phyloP scores from a whole-genome alignment of 2,888 invertebrate species.

The Sinohyriopsis cumingii region DNA sequence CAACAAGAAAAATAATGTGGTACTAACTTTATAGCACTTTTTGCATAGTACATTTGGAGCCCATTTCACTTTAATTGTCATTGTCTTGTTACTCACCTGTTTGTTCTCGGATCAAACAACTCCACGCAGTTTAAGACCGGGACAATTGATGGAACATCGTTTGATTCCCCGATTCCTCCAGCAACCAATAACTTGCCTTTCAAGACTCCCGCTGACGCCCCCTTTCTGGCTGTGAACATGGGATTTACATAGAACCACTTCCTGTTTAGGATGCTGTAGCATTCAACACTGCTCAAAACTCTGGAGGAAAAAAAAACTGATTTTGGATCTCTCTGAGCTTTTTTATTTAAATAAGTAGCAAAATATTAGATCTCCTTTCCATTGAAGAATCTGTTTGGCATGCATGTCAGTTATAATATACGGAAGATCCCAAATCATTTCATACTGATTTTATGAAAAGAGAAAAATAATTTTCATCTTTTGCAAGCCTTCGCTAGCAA shows the following conservation, averaged over 20 bases:
- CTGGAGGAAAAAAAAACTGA: slow-evolving; percentile 23
- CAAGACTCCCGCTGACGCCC: slow-evolving; percentile 32
- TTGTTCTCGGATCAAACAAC: slow-evolving; percentile 39
- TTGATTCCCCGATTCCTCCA: slow-evolving; percentile 45
- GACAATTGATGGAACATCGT: slow-evolving; percentile 14
- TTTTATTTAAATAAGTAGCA: neutral
- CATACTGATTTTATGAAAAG: no score
- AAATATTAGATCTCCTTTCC: no score
- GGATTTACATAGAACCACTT: slow-evolving; percentile 40
- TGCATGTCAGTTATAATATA: no score
- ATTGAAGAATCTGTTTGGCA: no score
- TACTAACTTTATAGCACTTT: no score
- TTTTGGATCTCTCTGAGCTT: neutral
- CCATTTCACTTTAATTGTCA: no score
- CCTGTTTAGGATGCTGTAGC: slow-evolving; percentile 44
- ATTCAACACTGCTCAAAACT: slow-evolving; percentile 45
- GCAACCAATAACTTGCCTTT: slow-evolving; percentile 40
- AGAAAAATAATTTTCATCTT: no score
- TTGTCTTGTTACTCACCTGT: slow-evolving; percentile 34
- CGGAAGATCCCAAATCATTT: no score
- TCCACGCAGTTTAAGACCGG: slow-evolving; percentile 46
- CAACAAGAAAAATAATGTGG: no score
- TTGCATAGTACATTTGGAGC: no score
- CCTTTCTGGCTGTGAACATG: slow-evolving; percentile 36
- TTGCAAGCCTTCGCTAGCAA: no score